Percentiles rank a stretch among this genome's conserved stretches.
Conservation (phyloP, 2,888 invertebrate genomes). For the Pandemis heparana region DNA sequence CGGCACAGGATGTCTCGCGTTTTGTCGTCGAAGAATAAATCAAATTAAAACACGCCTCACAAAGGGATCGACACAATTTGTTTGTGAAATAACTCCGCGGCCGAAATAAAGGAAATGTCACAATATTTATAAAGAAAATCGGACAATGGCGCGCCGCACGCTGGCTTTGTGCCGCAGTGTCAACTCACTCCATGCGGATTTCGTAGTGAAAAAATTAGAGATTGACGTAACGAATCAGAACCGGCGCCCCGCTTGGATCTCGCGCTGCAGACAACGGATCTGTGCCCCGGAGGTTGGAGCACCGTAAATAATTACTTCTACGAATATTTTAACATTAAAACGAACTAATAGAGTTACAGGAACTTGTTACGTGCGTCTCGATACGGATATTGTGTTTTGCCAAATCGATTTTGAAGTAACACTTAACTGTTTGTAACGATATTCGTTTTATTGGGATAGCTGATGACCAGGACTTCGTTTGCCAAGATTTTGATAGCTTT, state of each 20-base stretch:
- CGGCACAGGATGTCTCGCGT: slow-evolving; percentile 76
- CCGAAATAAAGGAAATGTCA: slow-evolving; percentile 82
- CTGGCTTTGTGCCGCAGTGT: slow-evolving; percentile 76
- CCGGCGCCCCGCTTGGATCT: slow-evolving; percentile 75
- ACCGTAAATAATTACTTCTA: slow-evolving; percentile 83
- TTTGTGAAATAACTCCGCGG: slow-evolving; percentile 78
- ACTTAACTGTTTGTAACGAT: slow-evolving; percentile 36
- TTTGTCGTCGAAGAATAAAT: slow-evolving; percentile 82
- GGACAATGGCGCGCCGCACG: slow-evolving; percentile 77
- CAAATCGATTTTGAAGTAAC: slow-evolving; percentile 36
- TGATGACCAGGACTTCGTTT: too few species aligned
- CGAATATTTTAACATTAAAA: slow-evolving; percentile 74
- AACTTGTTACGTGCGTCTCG: slow-evolving; percentile 52
- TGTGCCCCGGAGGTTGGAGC: slow-evolving; percentile 57
- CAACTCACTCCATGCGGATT: slow-evolving; percentile 84
- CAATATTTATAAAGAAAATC: slow-evolving; percentile 85
- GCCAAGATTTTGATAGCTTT: too few species aligned
- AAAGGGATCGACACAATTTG: slow-evolving; percentile 80
- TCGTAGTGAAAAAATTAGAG: slow-evolving; percentile 74
- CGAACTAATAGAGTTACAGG: slow-evolving; percentile 69
- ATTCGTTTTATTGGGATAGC: background rate
- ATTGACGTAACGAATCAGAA: slow-evolving; percentile 84
- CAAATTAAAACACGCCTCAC: slow-evolving; percentile 81
- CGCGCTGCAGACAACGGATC: slow-evolving; percentile 64
- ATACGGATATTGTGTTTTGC: slow-evolving; percentile 40